Conservation (phyloP, 2,888 invertebrate genomes). For the Clistopyga incitator region DNA sequence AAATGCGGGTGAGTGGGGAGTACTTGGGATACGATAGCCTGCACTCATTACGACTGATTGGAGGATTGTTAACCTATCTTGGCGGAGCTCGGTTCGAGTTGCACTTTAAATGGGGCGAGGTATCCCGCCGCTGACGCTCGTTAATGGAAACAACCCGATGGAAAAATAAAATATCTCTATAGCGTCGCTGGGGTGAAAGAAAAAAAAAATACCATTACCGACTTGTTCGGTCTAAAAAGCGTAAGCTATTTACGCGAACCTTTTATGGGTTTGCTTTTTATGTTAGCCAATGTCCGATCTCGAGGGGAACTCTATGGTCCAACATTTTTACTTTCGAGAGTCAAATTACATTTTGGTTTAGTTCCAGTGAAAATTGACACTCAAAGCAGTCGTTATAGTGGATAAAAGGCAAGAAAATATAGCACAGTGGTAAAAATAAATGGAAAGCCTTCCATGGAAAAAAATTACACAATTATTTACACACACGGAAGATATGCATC, state of each 20-base stretch:
- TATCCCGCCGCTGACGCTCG: constrained; percentile 29
- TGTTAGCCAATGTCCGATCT: neutral
- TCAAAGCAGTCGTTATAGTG: neutral
- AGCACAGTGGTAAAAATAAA: neutral
- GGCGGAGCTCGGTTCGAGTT: constrained; percentile 37
- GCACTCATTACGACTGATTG: constrained; percentile 60
- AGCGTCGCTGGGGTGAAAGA: neutral
- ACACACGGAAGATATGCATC: no score
- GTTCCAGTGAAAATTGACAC: neutral
- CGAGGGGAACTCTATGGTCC: neutral
- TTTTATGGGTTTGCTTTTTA: neutral
- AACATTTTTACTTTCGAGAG: neutral
- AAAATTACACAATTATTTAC: no score
- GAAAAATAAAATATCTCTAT: constrained; percentile 4
- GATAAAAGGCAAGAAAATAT: neutral
- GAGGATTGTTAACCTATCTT: constrained; percentile 51
- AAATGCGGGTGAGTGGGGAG: constrained; percentile 18
- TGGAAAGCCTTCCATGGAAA: no score
- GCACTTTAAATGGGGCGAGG: constrained; percentile 21
- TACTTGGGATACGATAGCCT: constrained; percentile 25
- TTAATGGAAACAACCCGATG: constrained; percentile 39
- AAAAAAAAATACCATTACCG: neutral
- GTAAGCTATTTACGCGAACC: neutral
- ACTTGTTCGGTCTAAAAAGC: neutral
- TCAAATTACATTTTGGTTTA: neutral